These are phyloP conservation scores for Ivindomyrus marchei DNA, from an alignment of 2,113 vertebrate species.

Conservation along the genomic window DNA sequence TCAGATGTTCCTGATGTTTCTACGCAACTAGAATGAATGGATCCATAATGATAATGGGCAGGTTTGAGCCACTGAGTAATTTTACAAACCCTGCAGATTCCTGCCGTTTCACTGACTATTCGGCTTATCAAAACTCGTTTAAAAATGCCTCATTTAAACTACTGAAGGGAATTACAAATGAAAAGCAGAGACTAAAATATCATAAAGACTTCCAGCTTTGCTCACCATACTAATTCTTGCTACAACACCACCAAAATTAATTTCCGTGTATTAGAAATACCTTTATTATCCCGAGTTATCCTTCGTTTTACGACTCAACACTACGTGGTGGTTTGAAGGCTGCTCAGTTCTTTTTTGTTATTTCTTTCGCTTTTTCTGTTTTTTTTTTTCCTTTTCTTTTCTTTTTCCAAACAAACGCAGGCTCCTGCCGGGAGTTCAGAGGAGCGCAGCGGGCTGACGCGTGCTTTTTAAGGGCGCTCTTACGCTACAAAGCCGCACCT, in stretches of 20 bases:
- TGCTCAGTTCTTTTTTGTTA: not conserved
- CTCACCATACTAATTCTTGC: not conserved
- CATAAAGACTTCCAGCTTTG: not conserved
- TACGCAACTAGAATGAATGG: not conserved
- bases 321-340: not conserved
- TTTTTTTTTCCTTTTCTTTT: not conserved
- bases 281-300: slow-evolving; percentile 5
- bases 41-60: not conserved
- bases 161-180: not conserved
- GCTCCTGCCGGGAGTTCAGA: not conserved
- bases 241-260: not conserved
- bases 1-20: not conserved
- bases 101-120: not conserved
- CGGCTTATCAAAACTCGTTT: not conserved
- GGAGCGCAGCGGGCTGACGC: not conserved
- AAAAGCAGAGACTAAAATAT: not conserved
- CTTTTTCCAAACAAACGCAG: not conserved
- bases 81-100: not conserved
- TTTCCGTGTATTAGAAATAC: not conserved
- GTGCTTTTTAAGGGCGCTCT: not conserved
- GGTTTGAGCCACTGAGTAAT: not conserved
- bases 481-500: not conserved
- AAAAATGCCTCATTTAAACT: not conserved
- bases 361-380: not conserved
- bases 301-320: not conserved